A percentile compares a stretch with the other conserved stretches of the same genome.
phyloP scores from a whole-genome alignment of 2,113 vertebrate species.

The Numida meleagris region DNA sequence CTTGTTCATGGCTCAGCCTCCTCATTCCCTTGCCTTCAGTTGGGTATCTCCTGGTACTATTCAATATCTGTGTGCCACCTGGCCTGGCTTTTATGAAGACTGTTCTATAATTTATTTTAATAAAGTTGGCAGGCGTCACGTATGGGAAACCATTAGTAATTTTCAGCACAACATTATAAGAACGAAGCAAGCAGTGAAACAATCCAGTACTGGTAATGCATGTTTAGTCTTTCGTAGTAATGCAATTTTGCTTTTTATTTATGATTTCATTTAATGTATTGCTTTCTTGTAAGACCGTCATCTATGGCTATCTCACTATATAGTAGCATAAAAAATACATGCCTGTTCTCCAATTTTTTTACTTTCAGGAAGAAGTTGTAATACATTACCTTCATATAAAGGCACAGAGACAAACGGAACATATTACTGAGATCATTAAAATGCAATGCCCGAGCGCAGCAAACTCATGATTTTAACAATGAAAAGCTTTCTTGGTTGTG shows the following conservation, averaged over 20 bases:
- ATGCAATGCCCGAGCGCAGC: background rate
- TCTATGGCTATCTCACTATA: background rate
- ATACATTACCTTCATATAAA: background rate
- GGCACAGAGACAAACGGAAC: background rate
- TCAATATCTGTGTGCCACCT: background rate
- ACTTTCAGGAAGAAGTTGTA: background rate
- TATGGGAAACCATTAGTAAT: background rate
- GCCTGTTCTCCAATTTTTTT: background rate
- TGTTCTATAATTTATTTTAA: background rate
- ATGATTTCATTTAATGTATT: background rate
- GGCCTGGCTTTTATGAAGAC: background rate
- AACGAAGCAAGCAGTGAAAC: background rate
- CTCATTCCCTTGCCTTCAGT: background rate
- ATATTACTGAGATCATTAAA: background rate
- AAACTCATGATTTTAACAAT: background rate
- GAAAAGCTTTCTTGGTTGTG: background rate
- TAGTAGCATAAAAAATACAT: background rate
- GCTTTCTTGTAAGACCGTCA: background rate
- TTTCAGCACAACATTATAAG: background rate
- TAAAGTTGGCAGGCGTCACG: background rate
- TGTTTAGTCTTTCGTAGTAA: background rate
- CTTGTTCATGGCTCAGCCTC: accelerated
- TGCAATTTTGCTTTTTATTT: background rate
- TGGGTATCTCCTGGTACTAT: accelerated
- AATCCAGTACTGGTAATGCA: background rate